Evolutionary conservation across 1,140 invertebrate species (phyloP), one percentile per base, ranked within the genome.

Genomic region (Magallana ariakensis): DNA sequence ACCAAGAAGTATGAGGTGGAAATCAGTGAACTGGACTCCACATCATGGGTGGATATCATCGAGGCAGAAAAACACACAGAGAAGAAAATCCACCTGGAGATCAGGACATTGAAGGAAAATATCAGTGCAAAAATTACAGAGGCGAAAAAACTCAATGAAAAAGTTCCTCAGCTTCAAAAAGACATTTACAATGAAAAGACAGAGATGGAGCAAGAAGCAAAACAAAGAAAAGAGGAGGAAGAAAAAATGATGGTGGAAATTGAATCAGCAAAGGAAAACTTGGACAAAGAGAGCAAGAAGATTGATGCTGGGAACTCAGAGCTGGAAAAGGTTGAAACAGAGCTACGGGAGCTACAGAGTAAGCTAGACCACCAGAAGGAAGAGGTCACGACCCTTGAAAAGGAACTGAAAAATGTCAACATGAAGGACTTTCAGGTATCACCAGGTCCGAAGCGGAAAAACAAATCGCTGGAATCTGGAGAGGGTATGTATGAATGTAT

Each of bases 391-490:
- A 96, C 96, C 89, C 94, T 98, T 85, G 97, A 98, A 8, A 96
- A 97, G 54, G 97, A 98, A 92, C 98, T 98, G 97, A 98, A 98
- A 94, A 97, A 98, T 93, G 97, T 97, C 1, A 98, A 98, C 95
- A 95, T 98, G 55, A 97, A 91, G 70, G 91, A 91, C 94, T 95
- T 98, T 58, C 97, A 97, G 87, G 97, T 97, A 70, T 92, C 93
- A 13, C 96, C 96, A 57, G 97, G 66, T 75, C 66, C 66, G 15
- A 33, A 11, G 33, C 22, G 66, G 22, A 75, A 75, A 26, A 75
- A 98, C 95, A 95, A 97, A 33, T 96, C 97, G 92, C 96, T 97
- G 94, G 96, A 97, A 75, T 93, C 97, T 54, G 97, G 98, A 95
- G 92, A 92, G 91, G 89, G 87, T 87, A 83, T 33, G 66, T 5